A percentile compares a stretch with the other conserved stretches of the same genome.
These are phyloP conservation scores for Leuctra nigra DNA, from an alignment of 2,888 invertebrate genomes.

Conservation along the genomic window DNA sequence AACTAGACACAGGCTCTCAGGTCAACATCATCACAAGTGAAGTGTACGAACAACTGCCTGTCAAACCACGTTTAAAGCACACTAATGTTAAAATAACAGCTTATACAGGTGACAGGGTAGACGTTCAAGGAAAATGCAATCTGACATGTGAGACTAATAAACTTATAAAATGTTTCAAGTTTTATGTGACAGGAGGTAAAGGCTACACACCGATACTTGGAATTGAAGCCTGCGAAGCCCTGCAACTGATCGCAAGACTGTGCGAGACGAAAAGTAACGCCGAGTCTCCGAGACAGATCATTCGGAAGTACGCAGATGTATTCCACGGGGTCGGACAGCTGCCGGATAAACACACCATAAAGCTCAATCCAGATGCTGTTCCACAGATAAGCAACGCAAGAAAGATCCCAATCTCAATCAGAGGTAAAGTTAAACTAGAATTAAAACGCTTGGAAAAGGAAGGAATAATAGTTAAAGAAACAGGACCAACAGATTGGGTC, in stretches of 20 bases:
- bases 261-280: neutral
- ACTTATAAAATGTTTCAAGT: too few relatives aligned
- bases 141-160: too few relatives aligned
- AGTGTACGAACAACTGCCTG: too few relatives aligned
- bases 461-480: neutral
- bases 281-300: too few relatives aligned
- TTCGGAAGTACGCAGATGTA: neutral
- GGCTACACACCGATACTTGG: neutral
- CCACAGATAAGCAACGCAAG: neutral
- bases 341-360: neutral
- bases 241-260: neutral
- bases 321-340: neutral
- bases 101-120: too few relatives aligned
- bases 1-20: too few relatives aligned
- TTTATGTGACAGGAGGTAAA: too few relatives aligned
- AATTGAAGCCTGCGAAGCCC: neutral
- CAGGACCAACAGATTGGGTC: constrained; percentile 15
- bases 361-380: neutral
- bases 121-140: too few relatives aligned
- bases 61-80: too few relatives aligned
- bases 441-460: neutral
- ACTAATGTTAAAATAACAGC: too few relatives aligned
- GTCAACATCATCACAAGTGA: too few relatives aligned
- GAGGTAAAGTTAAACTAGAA: neutral
- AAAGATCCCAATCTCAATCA: neutral